These are phyloP conservation scores for Acrocephalus kingi DNA, from an alignment of 2,113 vertebrate species.

Conservation along the genomic window DNA sequence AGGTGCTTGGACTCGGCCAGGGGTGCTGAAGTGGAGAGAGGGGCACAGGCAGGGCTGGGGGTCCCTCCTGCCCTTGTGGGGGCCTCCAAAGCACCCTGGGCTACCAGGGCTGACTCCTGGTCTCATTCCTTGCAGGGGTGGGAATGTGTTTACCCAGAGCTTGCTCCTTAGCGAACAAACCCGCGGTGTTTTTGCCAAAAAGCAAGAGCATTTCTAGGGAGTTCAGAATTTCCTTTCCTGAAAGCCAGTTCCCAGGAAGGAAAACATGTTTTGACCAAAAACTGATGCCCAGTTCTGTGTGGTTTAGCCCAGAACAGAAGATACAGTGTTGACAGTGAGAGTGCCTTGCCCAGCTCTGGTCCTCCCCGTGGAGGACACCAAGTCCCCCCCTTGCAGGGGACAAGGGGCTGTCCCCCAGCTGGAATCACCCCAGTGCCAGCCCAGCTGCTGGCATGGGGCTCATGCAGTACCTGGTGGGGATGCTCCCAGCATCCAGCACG, in stretches of 20 bases:
- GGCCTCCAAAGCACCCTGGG: neutral
- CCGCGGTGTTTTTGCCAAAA: fast-evolving
- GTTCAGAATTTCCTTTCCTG: neutral
- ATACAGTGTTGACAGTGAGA: fast-evolving
- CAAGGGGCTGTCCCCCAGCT: neutral
- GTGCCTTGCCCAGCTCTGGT: neutral
- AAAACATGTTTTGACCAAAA: neutral
- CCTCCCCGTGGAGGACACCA: fast-evolving
- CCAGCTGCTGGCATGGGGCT: fast-evolving
- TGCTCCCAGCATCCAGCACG: fast-evolving
- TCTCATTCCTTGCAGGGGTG: fast-evolving
- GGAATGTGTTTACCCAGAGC: neutral
- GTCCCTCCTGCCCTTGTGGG: fast-evolving
- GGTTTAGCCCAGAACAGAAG: neutral
- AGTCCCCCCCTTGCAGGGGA: fast-evolving
- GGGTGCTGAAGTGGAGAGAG: neutral
- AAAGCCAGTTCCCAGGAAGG: neutral
- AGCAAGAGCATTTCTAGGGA: neutral
- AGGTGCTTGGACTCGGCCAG: fast-evolving
- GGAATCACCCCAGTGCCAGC: neutral
- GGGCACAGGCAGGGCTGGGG: neutral
- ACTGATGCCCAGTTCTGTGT: neutral
- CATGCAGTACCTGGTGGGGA: fast-evolving
- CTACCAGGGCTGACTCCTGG: neutral
- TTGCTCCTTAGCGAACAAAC: neutral